Evolutionary conservation across 2,113 vertebrate species (phyloP), one percentile per base, ranked within the genome.

Genomic region (Rhinichthys klamathensis): DNA sequence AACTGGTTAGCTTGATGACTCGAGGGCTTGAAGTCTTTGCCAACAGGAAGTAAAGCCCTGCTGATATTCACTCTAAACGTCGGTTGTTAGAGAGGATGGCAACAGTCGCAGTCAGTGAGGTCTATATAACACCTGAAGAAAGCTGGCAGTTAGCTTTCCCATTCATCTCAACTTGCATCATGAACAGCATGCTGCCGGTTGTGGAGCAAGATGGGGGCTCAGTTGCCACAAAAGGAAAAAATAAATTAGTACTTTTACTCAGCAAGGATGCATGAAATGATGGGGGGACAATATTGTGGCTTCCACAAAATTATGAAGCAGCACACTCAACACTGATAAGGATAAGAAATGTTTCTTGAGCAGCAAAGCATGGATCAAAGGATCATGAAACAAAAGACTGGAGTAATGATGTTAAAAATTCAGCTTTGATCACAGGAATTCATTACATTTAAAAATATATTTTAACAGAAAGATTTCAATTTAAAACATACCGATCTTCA

Each of bases 11-110:
- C 35, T 9, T 25, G 54, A 79, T 61, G 76, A 79, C 76, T 79
- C 23, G 3, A 58, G 76, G 49, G 56, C 3, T 11, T 80, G 23
- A 80, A 63, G 77, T 18, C 3, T 80, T 61, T 44, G 49, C 51
- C 51, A 77, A 6, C 49, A 56, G 74, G 74, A 77, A 80, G 77
- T 18, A 63, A 63, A 63, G 6, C 35, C 13, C 58, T 92, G 91
- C 90, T 80, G 13, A 44, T 27, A 91, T 41, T 44, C 32, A 0
- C 56, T 25, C 56, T 61, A n/a, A 79, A 25, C 4, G 5, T 21
- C 27, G 16, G 35, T 10, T 6, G 76, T 7, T 78, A 41, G 32
- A 60, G 11, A 60, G n/a, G 56, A 25, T 63, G 54, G 56, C 23
- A 61, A 6, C 7, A 25, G 56, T n/a, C n/a, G 3, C 6, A n/a